Conservation (phyloP, 2,113 vertebrate genomes). For the Odobenus rosmarus region DNA sequence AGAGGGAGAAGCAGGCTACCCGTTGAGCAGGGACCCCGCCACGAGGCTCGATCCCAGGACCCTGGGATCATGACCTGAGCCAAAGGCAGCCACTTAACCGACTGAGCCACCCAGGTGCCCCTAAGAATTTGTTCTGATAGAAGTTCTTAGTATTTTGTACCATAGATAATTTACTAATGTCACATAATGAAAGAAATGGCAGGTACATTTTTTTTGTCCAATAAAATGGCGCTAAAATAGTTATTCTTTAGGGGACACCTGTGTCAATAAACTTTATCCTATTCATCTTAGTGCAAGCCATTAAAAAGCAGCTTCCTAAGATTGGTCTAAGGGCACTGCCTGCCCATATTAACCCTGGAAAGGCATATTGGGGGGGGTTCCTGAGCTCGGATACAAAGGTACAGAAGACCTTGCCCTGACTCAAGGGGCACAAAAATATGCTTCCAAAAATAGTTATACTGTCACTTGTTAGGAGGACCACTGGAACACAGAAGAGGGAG, state of each 20-base stretch:
- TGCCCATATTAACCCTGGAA: background rate
- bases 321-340: background rate
- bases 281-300: background rate
- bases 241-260: background rate
- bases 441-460: background rate
- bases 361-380: fast-evolving
- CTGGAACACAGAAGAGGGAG: background rate
- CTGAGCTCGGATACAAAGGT: background rate
- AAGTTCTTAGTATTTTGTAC: background rate
- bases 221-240: constrained; percentile 7
- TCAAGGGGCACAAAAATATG: background rate
- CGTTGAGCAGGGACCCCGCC: background rate
- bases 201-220: background rate
- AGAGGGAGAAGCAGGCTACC: background rate
- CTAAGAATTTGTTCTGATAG: background rate
- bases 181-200: background rate
- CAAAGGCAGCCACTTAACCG: background rate
- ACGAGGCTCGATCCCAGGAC: background rate
- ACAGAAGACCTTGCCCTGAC: background rate
- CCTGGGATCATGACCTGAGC: background rate
- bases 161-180: background rate
- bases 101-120: background rate
- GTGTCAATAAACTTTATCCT: background rate
- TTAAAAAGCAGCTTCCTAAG: background rate
- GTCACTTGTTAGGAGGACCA: background rate